Conservation (phyloP, 64 coral and sea anemone species). For the Stichodactyla helianthus region DNA sequence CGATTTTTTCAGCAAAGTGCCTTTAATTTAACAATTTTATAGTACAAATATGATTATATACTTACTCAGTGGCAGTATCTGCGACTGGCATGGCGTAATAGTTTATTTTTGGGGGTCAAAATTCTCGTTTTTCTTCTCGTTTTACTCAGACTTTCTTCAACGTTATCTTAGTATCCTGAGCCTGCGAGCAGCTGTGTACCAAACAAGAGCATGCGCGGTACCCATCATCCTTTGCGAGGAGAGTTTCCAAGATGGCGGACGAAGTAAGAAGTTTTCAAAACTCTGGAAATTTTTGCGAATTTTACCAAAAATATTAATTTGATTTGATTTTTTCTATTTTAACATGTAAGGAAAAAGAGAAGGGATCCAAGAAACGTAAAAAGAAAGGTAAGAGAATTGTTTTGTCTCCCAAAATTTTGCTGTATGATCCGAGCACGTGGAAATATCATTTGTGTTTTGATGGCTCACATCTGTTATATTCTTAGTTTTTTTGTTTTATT, state of each 20-base stretch:
- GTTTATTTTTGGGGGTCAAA: background rate
- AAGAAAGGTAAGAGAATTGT: background rate
- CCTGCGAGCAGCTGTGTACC: conserved; percentile 4
- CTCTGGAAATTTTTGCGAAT: background rate
- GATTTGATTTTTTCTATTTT: background rate
- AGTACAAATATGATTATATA: background rate
- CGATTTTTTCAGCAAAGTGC: background rate
- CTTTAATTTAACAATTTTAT: background rate
- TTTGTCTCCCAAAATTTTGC: background rate
- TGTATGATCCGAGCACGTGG: background rate
- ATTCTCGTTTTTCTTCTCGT: background rate
- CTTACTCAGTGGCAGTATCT: conserved; percentile 68
- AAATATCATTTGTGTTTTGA: background rate
- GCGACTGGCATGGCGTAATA: conserved; percentile 28
- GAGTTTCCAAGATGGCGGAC: conserved; percentile 69
- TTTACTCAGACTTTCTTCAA: background rate
- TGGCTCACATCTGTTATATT: no score
- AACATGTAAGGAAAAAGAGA: background rate
- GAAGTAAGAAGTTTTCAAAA: conserved; percentile 13
- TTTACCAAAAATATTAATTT: background rate
- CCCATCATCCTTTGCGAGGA: conserved; percentile 42
- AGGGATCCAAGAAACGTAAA: background rate
- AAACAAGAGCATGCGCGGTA: background rate
- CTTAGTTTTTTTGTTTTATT: background rate
- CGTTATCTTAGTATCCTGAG: conserved; percentile 22